Evolutionary conservation across 2,113 vertebrate genomes (phyloP), one percentile per base, ranked within the genome.

Genomic region (Alaudala cheleensis): DNA sequence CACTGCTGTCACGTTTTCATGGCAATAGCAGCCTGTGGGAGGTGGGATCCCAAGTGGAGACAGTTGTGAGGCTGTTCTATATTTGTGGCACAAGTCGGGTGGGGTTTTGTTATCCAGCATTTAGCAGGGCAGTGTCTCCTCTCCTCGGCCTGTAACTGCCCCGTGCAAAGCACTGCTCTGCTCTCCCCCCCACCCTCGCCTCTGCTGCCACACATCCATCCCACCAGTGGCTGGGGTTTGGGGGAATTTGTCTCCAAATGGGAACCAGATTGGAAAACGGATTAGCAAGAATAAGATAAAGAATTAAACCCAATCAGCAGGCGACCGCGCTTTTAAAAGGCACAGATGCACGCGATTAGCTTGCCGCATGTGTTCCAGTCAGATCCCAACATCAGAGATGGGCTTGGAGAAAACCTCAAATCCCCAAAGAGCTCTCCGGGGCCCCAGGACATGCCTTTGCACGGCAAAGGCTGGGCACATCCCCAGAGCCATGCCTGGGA

Each of bases 281-380:
- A 97, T 97, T 97, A 97, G 96, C 95, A 95, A 93, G 95, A 97
- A 97, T 97, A 97, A 96, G 97, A 97, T 97, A 97, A 97, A 97
- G 97, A 96, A 97, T 97, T 97, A 97, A 97, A 97, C 91, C 91
- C 72, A 97, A 97, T 96, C 97, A 97, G 94, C 94, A 96, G 95
- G 97, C 95, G 0, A 97, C 97, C 92, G 22, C 95, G 9, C 74
- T 96, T 95, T 95, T 96, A 97, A 95, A 95, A 95, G 95, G 86
- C 95, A 95, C 97, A 97, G 96, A 97, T 97, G 97, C 93, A 85
- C 65, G 1, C 76, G 85, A 97, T 97, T 97, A 97, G 90, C 81
- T 81, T 97, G 84, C 96, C 67, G 81, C 95, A 92, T 96, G 96
- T 87, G 88, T 89, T 94, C 19, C 2, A 97, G 94, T 81, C 84